A percentile compares a stretch with the other conserved stretches of the same genome.
These are phyloP conservation scores for Dryococelus australis DNA, from an alignment of 2,888 invertebrate species.

Conservation along the genomic window DNA sequence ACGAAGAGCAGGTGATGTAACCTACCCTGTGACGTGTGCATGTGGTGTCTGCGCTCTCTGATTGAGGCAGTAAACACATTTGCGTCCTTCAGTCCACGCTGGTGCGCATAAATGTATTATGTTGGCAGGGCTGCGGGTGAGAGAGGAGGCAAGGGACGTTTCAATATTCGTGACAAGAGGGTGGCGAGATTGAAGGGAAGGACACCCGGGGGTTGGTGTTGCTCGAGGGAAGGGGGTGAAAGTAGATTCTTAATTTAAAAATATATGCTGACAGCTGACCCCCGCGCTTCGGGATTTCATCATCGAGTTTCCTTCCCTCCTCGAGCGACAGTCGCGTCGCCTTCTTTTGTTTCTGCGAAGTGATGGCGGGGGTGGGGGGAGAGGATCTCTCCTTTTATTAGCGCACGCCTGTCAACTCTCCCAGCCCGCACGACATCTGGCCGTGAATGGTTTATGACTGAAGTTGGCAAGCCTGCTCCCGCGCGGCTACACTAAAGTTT, in stretches of 20 bases:
- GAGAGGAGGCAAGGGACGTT: neutral
- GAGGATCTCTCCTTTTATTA: neutral
- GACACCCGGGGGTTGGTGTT: neutral
- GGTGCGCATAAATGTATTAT: neutral
- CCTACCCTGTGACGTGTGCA: too few species aligned
- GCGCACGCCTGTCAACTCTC: neutral
- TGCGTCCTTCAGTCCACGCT: too few species aligned
- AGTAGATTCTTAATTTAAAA: conserved; percentile 27
- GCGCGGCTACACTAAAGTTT: neutral
- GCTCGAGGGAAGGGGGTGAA: neutral
- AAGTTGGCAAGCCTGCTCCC: neutral
- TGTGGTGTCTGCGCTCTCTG: too few species aligned
- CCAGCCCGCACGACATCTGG: conserved; percentile 11
- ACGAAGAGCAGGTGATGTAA: too few species aligned
- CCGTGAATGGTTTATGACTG: neutral
- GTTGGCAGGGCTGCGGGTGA: neutral
- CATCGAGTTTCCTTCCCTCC: conserved; percentile 23
- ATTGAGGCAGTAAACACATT: too few species aligned
- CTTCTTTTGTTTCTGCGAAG: neutral
- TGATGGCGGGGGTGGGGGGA: neutral
- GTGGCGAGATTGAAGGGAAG: conserved; percentile 25
- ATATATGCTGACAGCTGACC: conserved; percentile 29
- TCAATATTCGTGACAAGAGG: conserved; percentile 26
- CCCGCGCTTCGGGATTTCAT: conserved; percentile 22
- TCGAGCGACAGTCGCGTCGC: neutral